These are phyloP conservation scores for Tiliacea citrago DNA, from an alignment of 2,888 invertebrate genomes.

Conservation along the genomic window DNA sequence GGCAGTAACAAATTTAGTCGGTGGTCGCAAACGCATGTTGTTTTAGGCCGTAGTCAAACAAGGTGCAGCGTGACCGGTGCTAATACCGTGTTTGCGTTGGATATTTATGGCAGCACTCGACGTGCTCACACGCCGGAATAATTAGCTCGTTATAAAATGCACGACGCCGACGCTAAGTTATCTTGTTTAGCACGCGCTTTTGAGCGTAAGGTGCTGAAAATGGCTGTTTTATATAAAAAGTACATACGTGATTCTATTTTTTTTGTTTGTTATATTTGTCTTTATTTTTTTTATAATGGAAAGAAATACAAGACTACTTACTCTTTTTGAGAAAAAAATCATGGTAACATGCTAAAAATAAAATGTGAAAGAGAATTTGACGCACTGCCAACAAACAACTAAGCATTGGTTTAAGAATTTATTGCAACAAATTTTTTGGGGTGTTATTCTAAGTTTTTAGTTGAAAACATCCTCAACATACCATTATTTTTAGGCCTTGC, in stretches of 20 bases:
- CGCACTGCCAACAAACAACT: neutral
- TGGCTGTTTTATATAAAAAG: conserved; percentile 1
- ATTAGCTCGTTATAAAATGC: conserved; percentile 88
- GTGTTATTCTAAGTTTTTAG: no score
- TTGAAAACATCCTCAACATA: no score
- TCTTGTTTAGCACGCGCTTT: conserved; percentile 64
- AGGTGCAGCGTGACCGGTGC: conserved; percentile 87
- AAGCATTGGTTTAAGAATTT: neutral
- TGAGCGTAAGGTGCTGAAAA: conserved; percentile 48
- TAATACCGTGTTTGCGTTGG: conserved; percentile 87
- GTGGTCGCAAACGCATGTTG: conserved; percentile 89
- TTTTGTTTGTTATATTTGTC: neutral
- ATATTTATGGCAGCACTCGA: conserved; percentile 88
- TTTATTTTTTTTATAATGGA: neutral
- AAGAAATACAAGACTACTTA: neutral
- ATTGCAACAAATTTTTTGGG: no score
- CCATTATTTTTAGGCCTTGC: neutral
- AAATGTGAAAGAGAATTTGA: neutral
- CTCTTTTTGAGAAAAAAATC: neutral
- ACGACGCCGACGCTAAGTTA: conserved; percentile 80
- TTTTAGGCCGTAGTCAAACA: conserved; percentile 89
- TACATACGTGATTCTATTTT: neutral
- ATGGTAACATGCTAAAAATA: neutral
- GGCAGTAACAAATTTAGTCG: conserved; percentile 86
- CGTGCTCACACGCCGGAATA: conserved; percentile 85